A percentile compares a stretch with the other conserved stretches of the same genome.
Evolutionary conservation across 2,113 vertebrate genomes (phyloP).

Genomic region (Nothoprocta pentlandii): DNA sequence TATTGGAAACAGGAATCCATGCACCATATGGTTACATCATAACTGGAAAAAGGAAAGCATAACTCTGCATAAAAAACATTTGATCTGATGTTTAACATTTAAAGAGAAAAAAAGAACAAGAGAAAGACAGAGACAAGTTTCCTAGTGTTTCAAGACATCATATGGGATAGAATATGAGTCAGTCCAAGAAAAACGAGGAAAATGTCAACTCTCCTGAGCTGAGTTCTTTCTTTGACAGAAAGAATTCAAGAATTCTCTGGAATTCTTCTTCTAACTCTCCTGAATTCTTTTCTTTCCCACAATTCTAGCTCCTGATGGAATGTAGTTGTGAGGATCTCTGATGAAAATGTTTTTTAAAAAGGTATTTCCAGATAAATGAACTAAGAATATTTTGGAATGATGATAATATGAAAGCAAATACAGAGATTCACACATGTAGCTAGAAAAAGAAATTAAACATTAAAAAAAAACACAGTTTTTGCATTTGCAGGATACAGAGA

Average conservation of each 20-base stretch:
- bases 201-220: background rate
- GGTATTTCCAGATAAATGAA: background rate
- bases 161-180: accelerated
- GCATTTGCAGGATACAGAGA: background rate
- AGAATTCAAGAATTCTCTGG: too few species aligned
- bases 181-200: background rate
- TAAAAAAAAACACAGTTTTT: background rate
- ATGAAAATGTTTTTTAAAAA: background rate
- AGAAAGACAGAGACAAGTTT: background rate
- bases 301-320: too few species aligned
- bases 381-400: background rate
- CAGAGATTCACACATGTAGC: background rate
- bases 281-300: background rate
- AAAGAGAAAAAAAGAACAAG: background rate
- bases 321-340: background rate
- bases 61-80: background rate
- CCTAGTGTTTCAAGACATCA: background rate
- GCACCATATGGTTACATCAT: too few species aligned
- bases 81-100: background rate
- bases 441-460: background rate
- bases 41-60: background rate
- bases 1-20: too few species aligned
- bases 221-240: too few species aligned
- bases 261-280: too few species aligned
- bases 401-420: background rate